Conservation (phyloP, 2,888 invertebrate genomes). For the Eledone cirrhosa region DNA sequence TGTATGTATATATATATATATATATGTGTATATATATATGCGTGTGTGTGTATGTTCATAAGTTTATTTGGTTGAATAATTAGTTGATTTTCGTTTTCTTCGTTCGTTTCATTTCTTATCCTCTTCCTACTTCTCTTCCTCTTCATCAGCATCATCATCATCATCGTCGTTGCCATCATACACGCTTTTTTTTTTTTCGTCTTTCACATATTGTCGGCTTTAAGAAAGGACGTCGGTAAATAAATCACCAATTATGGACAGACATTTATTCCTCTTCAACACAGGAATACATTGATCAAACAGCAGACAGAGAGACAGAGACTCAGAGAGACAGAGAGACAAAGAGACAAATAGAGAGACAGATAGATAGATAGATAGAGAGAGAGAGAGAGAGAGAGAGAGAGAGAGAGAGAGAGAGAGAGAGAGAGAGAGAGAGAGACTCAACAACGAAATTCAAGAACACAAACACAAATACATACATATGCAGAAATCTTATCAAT, state of each 20-base stretch:
- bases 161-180: not conserved
- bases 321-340: too few relatives aligned
- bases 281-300: too few relatives aligned
- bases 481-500: not conserved
- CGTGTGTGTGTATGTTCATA: too few relatives aligned
- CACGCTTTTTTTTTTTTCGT: not conserved
- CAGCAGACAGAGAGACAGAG: too few relatives aligned
- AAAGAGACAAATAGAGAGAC: too few relatives aligned
- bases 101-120: not conserved
- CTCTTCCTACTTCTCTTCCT: not conserved
- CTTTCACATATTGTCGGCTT: not conserved
- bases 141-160: slow-evolving; percentile 14
- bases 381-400: too few relatives aligned
- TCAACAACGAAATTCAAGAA: not conserved
- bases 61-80: too few relatives aligned
- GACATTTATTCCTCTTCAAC: too few relatives aligned
- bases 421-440: not conserved
- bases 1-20: slow-evolving; percentile 17
- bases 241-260: too few relatives aligned
- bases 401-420: not conserved
- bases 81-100: not conserved
- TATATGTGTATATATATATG: slow-evolving; percentile 9
- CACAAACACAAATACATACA: slow-evolving; percentile 6
- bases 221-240: too few relatives aligned
- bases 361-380: too few relatives aligned